A percentile compares a stretch with the other conserved stretches of the same genome.
Conservation (phyloP, 2,888 invertebrate genomes). For the Hyposoter didymator region DNA sequence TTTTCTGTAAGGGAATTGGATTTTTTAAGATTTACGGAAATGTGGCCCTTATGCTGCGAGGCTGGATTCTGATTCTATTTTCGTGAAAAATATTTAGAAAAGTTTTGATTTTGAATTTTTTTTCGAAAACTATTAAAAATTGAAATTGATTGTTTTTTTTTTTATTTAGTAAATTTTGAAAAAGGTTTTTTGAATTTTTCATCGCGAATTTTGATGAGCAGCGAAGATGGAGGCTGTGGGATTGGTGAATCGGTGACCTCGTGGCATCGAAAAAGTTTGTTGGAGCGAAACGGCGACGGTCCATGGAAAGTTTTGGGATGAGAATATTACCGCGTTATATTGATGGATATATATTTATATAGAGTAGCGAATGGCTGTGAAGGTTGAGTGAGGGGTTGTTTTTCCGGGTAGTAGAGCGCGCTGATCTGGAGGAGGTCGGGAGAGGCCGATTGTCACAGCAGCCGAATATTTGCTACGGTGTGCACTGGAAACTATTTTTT, state of each 20-base stretch:
- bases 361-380: conserved; percentile 28
- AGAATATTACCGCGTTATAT: conserved; percentile 36
- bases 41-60: too few species aligned
- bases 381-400: conserved; percentile 60
- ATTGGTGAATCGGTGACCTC: conserved; percentile 60
- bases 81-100: too few species aligned
- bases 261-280: conserved; percentile 63
- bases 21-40: too few species aligned
- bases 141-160: neutral
- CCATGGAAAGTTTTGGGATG: conserved; percentile 38
- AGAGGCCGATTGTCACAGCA: conserved; percentile 66
- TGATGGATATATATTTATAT: conserved; percentile 21
- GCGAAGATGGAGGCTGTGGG: conserved; percentile 22
- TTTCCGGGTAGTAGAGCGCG: conserved; percentile 65
- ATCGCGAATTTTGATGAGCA: conserved; percentile 36
- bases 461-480: conserved; percentile 57
- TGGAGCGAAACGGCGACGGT: conserved; percentile 55
- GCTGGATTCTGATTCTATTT: too few species aligned
- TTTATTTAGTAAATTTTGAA: neutral
- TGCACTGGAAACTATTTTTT: conserved; percentile 40
- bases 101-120: too few species aligned
- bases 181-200: neutral
- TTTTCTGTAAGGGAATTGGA: too few species aligned
- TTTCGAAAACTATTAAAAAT: too few species aligned
- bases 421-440: conserved; percentile 65